Base-by-base conservation (phyloP, 2,888 invertebrate species). In the Ectemnius continuus region DNA sequence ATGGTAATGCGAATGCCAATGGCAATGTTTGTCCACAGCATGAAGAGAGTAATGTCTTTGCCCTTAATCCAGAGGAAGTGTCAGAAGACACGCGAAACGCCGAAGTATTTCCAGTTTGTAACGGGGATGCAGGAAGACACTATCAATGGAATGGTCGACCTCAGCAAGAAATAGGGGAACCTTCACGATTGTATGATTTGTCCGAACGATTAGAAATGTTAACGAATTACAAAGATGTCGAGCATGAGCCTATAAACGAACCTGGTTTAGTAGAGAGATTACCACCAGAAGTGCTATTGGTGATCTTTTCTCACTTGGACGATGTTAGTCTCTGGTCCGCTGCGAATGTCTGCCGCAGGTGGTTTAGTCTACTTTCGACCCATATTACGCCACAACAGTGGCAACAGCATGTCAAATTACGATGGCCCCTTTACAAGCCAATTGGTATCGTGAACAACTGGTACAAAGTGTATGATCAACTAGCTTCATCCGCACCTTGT, bases 241-340 rank as follows among this genome's bases (percentile, higher is more conserved):
- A 90, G 20, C 88, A 89, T 58, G 90, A 90, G 65, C 85, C 89
- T 2, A 79, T 86, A 56, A 88, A 85, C 61, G 93, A 94, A 5
- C 93, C 94, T 3, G 94, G 94, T 0, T 89, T 95, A 0, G 93
- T 95, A 4, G 94, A 95, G 84, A 93, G 94, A 77, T 89, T 96
- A 68, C 96, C 96, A 18, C 94, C 95, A 66, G 95, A 96, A 93
- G 97, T 98, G 82, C 92, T 98, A 87, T 93, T 98, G 64, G 94
- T 95, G 78, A 96, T 98, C 76, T 98, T 98, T 91, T 95, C 95
- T 64, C 96, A 97, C 91, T 92, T 98, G 87, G 98, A 98, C 89
- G 98, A 98, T 91, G 94, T 98, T 87, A 97, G 98, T 0, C 92
- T 98, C 85, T 96, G 97, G 94, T 96, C 96, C 86, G 96, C 96